phyloP scores from a whole-genome alignment of 1,140 invertebrate species.

The Anastatus disparis region DNA sequence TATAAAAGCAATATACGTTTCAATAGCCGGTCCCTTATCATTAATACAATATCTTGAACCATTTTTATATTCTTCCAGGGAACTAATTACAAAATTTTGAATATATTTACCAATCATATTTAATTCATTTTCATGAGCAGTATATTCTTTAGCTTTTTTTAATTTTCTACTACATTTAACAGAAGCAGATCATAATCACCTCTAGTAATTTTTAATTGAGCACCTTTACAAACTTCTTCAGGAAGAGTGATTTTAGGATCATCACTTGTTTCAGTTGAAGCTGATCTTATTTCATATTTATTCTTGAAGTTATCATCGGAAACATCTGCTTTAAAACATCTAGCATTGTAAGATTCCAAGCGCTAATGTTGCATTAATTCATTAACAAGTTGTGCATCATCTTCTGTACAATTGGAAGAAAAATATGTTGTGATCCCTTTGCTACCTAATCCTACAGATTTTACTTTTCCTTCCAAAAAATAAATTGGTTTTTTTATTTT shows the following conservation, averaged over 20 bases:
- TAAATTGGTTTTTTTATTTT: slow-evolving; percentile 75
- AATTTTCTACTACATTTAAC: slow-evolving; percentile 77
- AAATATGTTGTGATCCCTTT: slow-evolving; percentile 94
- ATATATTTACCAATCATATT: slow-evolving; percentile 90
- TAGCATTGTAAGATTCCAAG: slow-evolving; percentile 88
- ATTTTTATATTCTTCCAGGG: slow-evolving; percentile 89
- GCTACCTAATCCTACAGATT: slow-evolving; percentile 80
- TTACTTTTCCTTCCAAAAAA: slow-evolving; percentile 75
- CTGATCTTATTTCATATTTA: slow-evolving; percentile 79
- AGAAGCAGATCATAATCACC: slow-evolving; percentile 89
- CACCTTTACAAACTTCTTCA: slow-evolving; percentile 75
- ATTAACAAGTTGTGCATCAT: slow-evolving; percentile 86
- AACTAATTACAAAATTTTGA: slow-evolving; percentile 84
- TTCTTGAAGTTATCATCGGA: slow-evolving; percentile 62
- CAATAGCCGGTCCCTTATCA: slow-evolving; percentile 90
- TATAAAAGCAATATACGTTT: slow-evolving; percentile 96
- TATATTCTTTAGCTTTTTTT: slow-evolving; percentile 76
- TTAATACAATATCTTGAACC: slow-evolving; percentile 92
- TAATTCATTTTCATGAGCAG: slow-evolving; percentile 83
- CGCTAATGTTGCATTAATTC: slow-evolving; percentile 85
- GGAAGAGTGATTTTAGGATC: slow-evolving; percentile 72
- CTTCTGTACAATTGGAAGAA: slow-evolving; percentile 86
- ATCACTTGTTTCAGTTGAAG: slow-evolving; percentile 73
- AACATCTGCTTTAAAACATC: slow-evolving; percentile 84
- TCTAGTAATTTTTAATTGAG: slow-evolving; percentile 79